Conservation (phyloP, 2,888 invertebrate genomes). For the Tiliacea aurago region DNA sequence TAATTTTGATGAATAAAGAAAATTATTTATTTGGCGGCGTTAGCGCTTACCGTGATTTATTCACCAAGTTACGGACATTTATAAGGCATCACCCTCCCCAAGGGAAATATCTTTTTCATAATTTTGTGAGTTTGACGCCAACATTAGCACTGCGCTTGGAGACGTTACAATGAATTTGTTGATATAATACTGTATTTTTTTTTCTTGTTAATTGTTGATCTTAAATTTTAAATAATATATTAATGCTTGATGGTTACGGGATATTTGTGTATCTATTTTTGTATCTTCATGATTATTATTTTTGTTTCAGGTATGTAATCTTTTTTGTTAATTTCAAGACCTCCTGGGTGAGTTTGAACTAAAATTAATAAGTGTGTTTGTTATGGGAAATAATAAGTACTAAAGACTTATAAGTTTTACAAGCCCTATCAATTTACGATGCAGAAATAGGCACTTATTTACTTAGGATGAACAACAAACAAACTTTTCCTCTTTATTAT, state of each 20-base stretch:
- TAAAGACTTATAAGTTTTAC: neutral
- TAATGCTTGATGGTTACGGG: neutral
- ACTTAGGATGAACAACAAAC: conserved; percentile 25
- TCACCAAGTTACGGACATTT: conserved; percentile 82
- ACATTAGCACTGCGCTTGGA: conserved; percentile 72
- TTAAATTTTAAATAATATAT: neutral
- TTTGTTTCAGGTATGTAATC: conserved; percentile 72
- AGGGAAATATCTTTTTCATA: conserved; percentile 84
- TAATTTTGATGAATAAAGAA: conserved; percentile 90
- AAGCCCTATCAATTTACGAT: neutral
- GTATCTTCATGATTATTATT: conserved; percentile 41
- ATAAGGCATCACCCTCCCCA: conserved; percentile 78
- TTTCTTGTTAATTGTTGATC: conserved; percentile 48
- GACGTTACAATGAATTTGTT: conserved; percentile 66
- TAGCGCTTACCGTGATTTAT: conserved; percentile 88
- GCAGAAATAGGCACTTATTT: conserved; percentile 18
- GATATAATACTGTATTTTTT: conserved; percentile 55
- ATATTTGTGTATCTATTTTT: neutral
- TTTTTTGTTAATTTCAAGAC: conserved; percentile 20
- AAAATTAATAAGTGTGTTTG: neutral
- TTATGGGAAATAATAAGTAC: neutral
- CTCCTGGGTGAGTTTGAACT: conserved; percentile 49
- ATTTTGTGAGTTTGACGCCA: conserved; percentile 77
- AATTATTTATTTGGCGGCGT: conserved; percentile 89
- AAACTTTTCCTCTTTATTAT: conserved; percentile 30